A percentile compares a stretch with the other conserved stretches of the same genome.
Evolutionary conservation across 1,140 invertebrate species (phyloP).

Genomic region (Drusus annulatus): DNA sequence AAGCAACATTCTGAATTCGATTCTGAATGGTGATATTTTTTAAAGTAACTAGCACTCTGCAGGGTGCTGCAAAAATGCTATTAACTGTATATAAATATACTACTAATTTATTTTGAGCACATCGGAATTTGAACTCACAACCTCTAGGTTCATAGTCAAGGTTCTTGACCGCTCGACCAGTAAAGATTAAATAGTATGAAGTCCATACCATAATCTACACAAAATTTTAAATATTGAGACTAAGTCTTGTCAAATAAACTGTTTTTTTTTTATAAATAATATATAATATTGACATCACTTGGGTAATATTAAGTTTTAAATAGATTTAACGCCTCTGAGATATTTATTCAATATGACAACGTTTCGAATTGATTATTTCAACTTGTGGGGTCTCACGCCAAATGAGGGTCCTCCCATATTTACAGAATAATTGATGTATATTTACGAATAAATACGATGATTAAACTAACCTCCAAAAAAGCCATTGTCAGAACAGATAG

Average conservation of each 20-base stretch:
- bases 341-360: neutral
- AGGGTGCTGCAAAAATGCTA: no score
- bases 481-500: neutral
- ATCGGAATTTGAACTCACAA: no score
- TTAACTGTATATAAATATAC: no score
- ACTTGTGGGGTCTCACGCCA: neutral
- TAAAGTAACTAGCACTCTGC: no score
- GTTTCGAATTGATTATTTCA: neutral
- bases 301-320: neutral
- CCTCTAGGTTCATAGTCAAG: no score
- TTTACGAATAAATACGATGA: neutral
- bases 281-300: neutral
- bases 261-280: no score
- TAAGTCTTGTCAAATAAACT: no score
- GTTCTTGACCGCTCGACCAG: no score
- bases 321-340: neutral
- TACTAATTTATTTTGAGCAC: no score
- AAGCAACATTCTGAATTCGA: no score
- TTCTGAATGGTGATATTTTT: no score
- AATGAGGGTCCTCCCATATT: neutral
- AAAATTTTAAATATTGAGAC: neutral
- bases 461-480: constrained; percentile 32
- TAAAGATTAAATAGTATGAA: neutral
- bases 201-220: neutral
- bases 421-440: neutral